Evolutionary conservation across 2,797 vertebrate genomes (phyloP), one percentile per base, ranked within the genome.

Genomic region (Esox masquinongy): DNA sequence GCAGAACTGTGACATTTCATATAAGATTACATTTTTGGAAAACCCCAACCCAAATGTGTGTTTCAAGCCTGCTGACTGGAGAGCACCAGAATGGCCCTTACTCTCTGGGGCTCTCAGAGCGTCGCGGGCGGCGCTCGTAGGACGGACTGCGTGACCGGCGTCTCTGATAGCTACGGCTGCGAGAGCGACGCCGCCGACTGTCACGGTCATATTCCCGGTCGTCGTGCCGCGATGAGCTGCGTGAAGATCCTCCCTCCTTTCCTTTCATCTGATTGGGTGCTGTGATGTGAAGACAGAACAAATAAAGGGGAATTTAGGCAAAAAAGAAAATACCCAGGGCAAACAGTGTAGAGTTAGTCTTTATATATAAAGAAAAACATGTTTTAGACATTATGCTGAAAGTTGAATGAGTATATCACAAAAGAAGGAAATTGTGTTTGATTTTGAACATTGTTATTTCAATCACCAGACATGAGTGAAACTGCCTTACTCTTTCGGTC

Each of bases 261-360:
- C 95, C 84, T 84, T 99, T 99, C 98, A 99, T 99, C 90, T 99
- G 98, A 88, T 93, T 95, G 49, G 97, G 98, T 50, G 98, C 97
- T 99, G 88, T 29, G 12, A 50, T 0, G 63, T 14, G 56, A 49
- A 29, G 39, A 43, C 39, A 11, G 9, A 47, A 17, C 4, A 29
- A 1, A 47, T 47, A 61, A 24, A 61, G 7, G n/a, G n/a, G 50
- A 4, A 26, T 50, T 70, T 6, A 24, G 69, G 19, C 9, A 24
- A 70, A 19, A 49, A 22, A 22, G 3, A 19, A 43, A 68, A 7
- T 1, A 4, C 67, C 19, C 36, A 8, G 16, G 19, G 26, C 26
- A 31, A 66, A 43, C 34, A 47, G 43, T 47, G 12, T 47, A 47
- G 2, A 47, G 43, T 11, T 14, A 47, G 3, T 14, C 9, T 11